Percentiles rank a stretch among this genome's conserved stretches.
Evolutionary conservation across 1,140 invertebrate species (phyloP).

Genomic region (Acromyrmex heyeri): DNA sequence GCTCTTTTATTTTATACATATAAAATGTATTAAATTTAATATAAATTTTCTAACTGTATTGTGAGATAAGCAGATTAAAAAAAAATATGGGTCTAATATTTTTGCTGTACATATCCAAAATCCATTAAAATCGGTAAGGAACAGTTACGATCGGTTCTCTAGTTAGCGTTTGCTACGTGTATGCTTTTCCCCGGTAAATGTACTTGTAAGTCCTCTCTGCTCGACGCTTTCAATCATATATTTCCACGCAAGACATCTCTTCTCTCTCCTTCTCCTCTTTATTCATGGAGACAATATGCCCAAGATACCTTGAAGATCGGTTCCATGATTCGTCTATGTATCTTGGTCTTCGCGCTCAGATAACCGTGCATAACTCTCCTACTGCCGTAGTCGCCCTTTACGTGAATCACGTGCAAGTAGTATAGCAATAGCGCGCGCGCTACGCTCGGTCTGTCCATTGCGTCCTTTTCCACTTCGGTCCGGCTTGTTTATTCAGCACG

Average conservation of each 20-base stretch:
- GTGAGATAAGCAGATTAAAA: too few species aligned
- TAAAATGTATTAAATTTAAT: too few species aligned
- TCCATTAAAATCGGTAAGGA: too few species aligned
- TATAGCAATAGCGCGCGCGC: constrained; percentile 42
- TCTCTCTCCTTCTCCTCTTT: not conserved
- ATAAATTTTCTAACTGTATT: too few species aligned
- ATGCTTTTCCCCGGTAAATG: not conserved
- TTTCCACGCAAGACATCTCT: not conserved
- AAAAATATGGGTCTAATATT: too few species aligned
- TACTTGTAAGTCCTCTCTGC: not conserved
- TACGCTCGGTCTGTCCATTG: constrained; percentile 35
- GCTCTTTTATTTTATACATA: too few species aligned
- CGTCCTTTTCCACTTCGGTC: constrained; percentile 51
- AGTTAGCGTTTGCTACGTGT: not conserved
- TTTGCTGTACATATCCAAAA: too few species aligned
- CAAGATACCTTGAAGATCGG: constrained; percentile 29
- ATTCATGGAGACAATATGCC: constrained; percentile 20
- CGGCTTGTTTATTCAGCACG: constrained; percentile 68
- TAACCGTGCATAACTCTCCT: constrained; percentile 41
- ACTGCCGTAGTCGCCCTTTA: not conserved
- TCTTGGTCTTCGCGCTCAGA: constrained; percentile 43
- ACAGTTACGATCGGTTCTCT: too few species aligned
- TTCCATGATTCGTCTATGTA: not conserved
- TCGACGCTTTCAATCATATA: constrained; percentile 16
- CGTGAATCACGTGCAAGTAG: constrained; percentile 57